phyloP scores from a whole-genome alignment of 2,888 invertebrate genomes.

The Subacronicta megacephala region DNA sequence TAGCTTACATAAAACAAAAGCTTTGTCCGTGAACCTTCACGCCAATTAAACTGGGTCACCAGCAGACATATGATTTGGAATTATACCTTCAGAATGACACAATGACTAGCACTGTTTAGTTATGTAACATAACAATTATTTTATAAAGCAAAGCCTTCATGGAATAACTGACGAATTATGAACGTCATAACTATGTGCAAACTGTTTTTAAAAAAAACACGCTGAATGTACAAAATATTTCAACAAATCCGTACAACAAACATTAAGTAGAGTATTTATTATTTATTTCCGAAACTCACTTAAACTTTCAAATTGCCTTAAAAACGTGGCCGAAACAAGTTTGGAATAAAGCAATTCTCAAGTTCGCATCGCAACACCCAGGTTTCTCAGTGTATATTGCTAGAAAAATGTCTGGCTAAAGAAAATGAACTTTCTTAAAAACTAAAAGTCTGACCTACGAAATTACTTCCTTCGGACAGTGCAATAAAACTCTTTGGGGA shows the following conservation, averaged over 20 bases:
- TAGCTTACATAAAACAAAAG: slow-evolving; percentile 48
- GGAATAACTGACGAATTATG: no score
- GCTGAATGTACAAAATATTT: no score
- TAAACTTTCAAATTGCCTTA: slow-evolving; percentile 57
- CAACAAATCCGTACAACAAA: no score
- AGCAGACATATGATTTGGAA: slow-evolving; percentile 49
- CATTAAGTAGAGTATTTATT: slow-evolving; percentile 21
- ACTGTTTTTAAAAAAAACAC: no score
- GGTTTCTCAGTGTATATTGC: slow-evolving; percentile 65
- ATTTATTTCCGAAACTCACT: slow-evolving; percentile 51
- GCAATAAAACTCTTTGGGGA: slow-evolving; percentile 88
- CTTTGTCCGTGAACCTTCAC: slow-evolving; percentile 59
- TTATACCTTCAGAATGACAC: slow-evolving; percentile 32
- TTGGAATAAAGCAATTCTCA: slow-evolving; percentile 56
- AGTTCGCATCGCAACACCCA: slow-evolving; percentile 64
- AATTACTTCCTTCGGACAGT: slow-evolving; percentile 88
- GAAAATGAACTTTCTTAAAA: slow-evolving; percentile 88
- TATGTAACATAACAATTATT: no score
- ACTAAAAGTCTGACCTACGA: slow-evolving; percentile 89
- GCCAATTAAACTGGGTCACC: slow-evolving; percentile 57
- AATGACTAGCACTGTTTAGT: slow-evolving; percentile 17
- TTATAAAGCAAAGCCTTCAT: no score
- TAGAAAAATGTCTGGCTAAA: slow-evolving; percentile 79
- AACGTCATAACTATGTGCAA: no score
- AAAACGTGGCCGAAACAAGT: slow-evolving; percentile 38